Evolutionary conservation across 2,113 vertebrate species (phyloP), one percentile per base, ranked within the genome.

Genomic region (Phodopus roborovskii): DNA sequence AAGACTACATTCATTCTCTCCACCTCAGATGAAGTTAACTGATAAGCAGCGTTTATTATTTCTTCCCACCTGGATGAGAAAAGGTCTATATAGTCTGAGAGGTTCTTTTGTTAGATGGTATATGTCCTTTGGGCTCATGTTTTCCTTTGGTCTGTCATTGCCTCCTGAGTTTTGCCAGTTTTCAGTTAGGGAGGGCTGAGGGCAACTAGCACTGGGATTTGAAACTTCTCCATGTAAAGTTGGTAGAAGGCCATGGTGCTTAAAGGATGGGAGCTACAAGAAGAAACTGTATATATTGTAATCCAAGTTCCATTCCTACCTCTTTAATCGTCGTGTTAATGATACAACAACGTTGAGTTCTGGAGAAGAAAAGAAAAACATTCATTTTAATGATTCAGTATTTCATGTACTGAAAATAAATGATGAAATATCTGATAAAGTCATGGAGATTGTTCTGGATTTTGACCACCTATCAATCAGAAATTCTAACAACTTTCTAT

Each of bases 21-120:
- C 94, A 96, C 92, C 96, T 84, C 96, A 96, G 97, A 96, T 97
- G 93, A 95, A 98, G 92, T 92, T 96, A 94, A 91, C 95, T 97
- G 97, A 98, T 98, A 98, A 98, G 24, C 70, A 95, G 33, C 58
- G 97, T 92, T 97, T 98, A 96, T 98, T 97, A 94, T 84, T 96
- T 98, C 97, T 98, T 98, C 97, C 97, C 95, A 98, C 98, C 97
- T 98, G 96, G 92, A 94, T 97, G 82, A 94, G 97, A 98, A 98
- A 97, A 58, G 56, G 95, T 83, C 91, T 88, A 26, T 94, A 96
- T 6, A 0, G 86, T 94, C 66, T 96, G 88, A 98, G 96, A 98
- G 90, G 62, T 19, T 22, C 94, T 98, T 98, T 98, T 98, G 97
- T 97, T 90, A 97, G 86, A 93, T 30, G 70, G 9, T 33, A 1